Base-by-base conservation (phyloP, 2,888 invertebrate species). In the Venusia cambrica region DNA sequence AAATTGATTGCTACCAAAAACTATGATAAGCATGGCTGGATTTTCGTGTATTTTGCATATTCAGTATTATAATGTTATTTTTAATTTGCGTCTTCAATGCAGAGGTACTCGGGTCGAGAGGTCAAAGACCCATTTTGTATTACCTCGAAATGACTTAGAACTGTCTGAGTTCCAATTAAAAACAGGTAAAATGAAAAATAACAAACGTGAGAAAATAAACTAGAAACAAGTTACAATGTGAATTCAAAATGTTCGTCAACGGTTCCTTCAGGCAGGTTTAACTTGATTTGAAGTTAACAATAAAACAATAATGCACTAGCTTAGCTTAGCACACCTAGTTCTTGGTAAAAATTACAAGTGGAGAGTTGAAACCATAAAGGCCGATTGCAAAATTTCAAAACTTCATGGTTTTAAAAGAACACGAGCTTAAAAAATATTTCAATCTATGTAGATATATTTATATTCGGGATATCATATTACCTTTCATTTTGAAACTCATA, bases 51-150 rank as follows among this genome's bases (percentile, higher is more conserved):
- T 28, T 18, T 4, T 22, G 22, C 17, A 22, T 22, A 26, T 22
- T 15, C 16, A 30, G 42, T 35, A n/a, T n/a, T n/a, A n/a, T n/a
- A n/a, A n/a, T n/a, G n/a, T 35, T 39, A 31, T 46, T 39, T 29
- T 44, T 31, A 27, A 25, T 5, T 20, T 27, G 38, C 31, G 39
- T 47, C 28, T 52, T 54, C 51, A 54, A 43, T 47, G 40, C 14
- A 22, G 32, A 27, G 20, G 10, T 24, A 7, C 12, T 29, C 9
- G 27, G 52, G 53, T 53, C 48, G 39, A 2, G 6, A 15, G 54
- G 37, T 55, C 52, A 48, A 56, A 38, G 46, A 38, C 48, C 45
- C 44, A 29, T 43, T 51, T 50, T 20, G 41, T 19, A 25, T 38
- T 34, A 33, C 39, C 35, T 40, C 28, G 36, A 49, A 43, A 37